These are phyloP conservation scores for Cephus nigrinus DNA, from an alignment of 2,888 invertebrate genomes.

Conservation along the genomic window DNA sequence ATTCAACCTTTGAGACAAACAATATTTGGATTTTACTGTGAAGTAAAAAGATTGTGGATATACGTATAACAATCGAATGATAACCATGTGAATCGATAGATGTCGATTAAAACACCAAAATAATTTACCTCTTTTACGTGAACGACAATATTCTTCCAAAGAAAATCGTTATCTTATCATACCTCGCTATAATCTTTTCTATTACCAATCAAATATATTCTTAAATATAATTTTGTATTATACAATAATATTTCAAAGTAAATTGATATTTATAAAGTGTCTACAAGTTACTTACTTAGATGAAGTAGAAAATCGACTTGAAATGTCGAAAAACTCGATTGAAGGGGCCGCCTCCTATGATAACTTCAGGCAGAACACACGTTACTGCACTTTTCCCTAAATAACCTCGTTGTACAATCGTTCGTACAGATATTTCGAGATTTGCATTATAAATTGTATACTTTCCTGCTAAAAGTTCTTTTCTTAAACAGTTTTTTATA, in stretches of 20 bases:
- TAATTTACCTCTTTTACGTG: not conserved
- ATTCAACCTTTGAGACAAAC: not conserved
- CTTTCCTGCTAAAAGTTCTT: not conserved
- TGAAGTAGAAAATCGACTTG: not conserved
- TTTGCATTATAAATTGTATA: not conserved
- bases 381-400: conserved; percentile 27
- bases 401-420: conserved; percentile 36
- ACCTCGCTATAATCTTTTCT: not conserved
- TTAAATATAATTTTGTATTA: not conserved
- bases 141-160: not conserved
- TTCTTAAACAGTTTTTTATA: not conserved
- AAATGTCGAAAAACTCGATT: not conserved
- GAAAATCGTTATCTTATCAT: not conserved
- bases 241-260: not conserved
- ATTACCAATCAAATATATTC: not conserved
- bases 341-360: not conserved
- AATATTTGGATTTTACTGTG: not conserved
- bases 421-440: conserved; percentile 5
- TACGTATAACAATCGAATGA: not conserved
- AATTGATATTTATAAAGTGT: not conserved
- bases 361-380: conserved; percentile 33
- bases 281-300: not conserved
- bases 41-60: not conserved
- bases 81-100: not conserved
- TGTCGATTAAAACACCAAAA: not conserved